phyloP scores from a whole-genome alignment of 2,797 vertebrate genomes.

The Aphelocoma californica region DNA sequence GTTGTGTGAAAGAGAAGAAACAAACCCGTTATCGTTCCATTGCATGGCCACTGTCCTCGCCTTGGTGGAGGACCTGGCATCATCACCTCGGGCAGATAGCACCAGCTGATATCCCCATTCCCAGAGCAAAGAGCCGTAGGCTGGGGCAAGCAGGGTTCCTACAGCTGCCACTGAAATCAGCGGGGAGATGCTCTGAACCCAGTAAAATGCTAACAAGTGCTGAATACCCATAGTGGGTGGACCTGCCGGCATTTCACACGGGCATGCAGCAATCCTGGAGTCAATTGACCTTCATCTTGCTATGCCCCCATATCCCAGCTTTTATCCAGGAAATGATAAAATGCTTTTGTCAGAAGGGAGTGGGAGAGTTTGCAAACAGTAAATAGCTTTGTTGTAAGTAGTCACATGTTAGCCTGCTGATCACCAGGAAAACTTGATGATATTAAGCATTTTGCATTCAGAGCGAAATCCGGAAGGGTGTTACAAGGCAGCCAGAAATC shows the following conservation, averaged over 20 bases:
- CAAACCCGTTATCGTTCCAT: accelerated
- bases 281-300: neutral
- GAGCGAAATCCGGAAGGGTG: neutral
- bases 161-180: neutral
- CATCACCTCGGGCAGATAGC: neutral
- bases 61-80: neutral
- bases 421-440: neutral
- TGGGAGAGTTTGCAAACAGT: neutral
- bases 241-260: accelerated
- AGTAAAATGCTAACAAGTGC: neutral
- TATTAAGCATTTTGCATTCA: neutral
- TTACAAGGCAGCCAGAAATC: neutral
- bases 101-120: neutral
- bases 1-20: neutral
- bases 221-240: neutral
- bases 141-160: accelerated
- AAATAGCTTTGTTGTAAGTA: neutral
- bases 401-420: neutral
- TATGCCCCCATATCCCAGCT: accelerated
- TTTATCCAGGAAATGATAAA: neutral
- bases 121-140: accelerated
- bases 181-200: neutral
- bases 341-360: neutral
- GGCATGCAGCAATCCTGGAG: neutral
- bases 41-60: accelerated